Base-by-base conservation (phyloP, 2,888 invertebrate genomes). In the Lasioglossum oenotherae region DNA sequence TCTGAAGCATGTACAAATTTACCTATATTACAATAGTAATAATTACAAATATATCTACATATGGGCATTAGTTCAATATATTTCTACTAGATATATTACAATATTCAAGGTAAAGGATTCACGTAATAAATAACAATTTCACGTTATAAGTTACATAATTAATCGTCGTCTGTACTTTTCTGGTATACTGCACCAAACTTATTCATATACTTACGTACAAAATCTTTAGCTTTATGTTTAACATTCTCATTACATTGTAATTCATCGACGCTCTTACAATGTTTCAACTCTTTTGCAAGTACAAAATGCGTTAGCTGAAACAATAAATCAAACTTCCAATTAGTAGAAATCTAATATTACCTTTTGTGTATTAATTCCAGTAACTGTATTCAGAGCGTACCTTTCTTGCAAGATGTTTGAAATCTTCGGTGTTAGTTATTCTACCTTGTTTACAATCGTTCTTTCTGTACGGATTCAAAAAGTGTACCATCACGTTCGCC, bases 141-240 rank as follows among this genome's bases (percentile, higher is more conserved):
- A 85, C 79, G 74, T 90, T 85, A 90, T 85, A 86, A 87, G 75
- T 87, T 88, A 89, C 41, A 78, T 72, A 80, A 89, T 93, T 93
- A 95, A 92, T 95, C 95, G 91, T 97, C 97, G 91, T 97, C 97
- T 16, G 96, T 96, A 64, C 97, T 96, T 89, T 97, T 96, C 87
- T 96, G 96, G 95, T 98, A 98, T 49, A 97, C 96, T 2, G 97
- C 96, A 0, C 98, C 99, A 95, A 98, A 99, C 95, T 99, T 99
- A 41, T 97, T 97, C 99, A 99, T 99, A 95, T 99, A 99, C 94
- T 99, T 99, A 93, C 97, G 97, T 81, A 99, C 98, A 95, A 98
- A 99, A 95, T 98, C 99, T 95, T 98, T 98, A 35, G 99, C 98
- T 95, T 99, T 99, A 91, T 98, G 97, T 92, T 98, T 98, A 12